phyloP scores from a whole-genome alignment of 2,113 vertebrate genomes.

The Rhadina sibilatrix region DNA sequence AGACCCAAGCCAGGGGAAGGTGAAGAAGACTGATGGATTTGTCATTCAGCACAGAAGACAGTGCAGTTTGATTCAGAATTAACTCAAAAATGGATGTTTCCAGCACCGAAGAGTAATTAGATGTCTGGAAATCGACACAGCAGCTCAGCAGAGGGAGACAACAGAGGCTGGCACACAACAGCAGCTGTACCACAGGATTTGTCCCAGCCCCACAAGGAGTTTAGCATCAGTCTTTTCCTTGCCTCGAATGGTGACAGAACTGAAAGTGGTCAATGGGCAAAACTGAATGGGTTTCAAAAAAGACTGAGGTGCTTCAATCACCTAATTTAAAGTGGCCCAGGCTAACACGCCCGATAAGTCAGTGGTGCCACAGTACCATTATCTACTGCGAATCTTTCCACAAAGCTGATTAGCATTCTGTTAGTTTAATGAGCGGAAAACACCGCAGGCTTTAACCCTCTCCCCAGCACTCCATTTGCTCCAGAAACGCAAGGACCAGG shows the following conservation, averaged over 20 bases:
- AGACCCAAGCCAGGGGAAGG: neutral
- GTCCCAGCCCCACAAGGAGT: neutral
- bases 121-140: neutral
- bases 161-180: neutral
- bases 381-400: neutral
- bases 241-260: neutral
- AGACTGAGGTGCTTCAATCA: neutral
- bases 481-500: neutral
- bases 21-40: neutral
- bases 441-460: neutral
- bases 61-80: neutral
- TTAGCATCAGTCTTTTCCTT: neutral
- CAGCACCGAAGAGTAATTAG: neutral
- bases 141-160: neutral
- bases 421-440: constrained; percentile 40
- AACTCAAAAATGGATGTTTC: neutral
- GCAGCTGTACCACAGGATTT: neutral
- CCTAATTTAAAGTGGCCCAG: neutral
- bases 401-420: constrained; percentile 16
- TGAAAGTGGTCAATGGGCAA: neutral
- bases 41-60: neutral
- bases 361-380: neutral
- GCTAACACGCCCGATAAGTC: neutral
- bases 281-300: neutral
- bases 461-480: neutral